phyloP scores from a whole-genome alignment of 2,888 invertebrate genomes.

The Philereme transversata region DNA sequence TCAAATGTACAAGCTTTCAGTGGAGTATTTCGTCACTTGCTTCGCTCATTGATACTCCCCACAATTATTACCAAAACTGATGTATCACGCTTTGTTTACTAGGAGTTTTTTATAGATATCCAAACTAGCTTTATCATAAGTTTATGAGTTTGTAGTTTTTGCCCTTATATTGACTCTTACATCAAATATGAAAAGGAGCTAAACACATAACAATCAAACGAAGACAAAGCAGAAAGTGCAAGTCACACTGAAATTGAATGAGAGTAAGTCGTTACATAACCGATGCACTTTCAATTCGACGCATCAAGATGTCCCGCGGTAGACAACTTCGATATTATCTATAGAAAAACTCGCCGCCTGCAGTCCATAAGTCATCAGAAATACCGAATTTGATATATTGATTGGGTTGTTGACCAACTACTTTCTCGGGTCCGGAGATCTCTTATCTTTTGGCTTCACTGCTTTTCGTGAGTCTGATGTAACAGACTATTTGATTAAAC shows the following conservation, averaged over 20 bases:
- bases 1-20: too few species aligned
- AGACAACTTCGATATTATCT: constrained; percentile 53
- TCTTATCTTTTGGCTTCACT: constrained; percentile 20
- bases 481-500: neutral
- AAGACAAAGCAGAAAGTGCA: constrained; percentile 54
- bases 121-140: too few species aligned
- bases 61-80: too few species aligned
- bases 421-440: constrained; percentile 24
- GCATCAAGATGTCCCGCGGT: constrained; percentile 32
- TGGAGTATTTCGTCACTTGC: too few species aligned
- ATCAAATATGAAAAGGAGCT: constrained; percentile 14
- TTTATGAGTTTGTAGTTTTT: too few species aligned
- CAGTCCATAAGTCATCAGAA: constrained; percentile 57
- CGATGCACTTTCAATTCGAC: constrained; percentile 48
- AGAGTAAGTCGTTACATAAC: constrained; percentile 65
- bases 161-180: constrained; percentile 7
- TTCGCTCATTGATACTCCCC: too few species aligned
- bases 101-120: too few species aligned
- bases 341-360: constrained; percentile 60
- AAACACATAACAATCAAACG: constrained; percentile 37
- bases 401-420: constrained; percentile 30
- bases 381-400: constrained; percentile 36
- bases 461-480: constrained; percentile 1
- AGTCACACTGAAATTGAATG: constrained; percentile 68
- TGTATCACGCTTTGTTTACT: too few species aligned